Evolutionary conservation across 2,797 vertebrate genomes (phyloP).

Genomic region (Ateles fusciceps): DNA sequence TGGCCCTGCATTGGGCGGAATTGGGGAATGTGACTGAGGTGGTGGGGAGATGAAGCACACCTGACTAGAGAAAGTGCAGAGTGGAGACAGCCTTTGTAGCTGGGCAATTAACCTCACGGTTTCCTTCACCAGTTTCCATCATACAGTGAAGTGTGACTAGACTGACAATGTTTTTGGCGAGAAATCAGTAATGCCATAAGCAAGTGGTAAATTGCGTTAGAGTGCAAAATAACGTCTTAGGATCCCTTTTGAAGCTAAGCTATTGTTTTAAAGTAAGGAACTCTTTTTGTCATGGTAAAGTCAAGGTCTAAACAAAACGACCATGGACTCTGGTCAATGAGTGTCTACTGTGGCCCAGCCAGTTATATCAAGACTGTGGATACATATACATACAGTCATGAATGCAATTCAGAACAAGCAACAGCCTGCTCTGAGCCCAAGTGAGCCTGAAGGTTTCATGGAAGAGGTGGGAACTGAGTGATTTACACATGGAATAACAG

Average conservation of each 20-base stretch:
- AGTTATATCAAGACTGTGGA: not conserved
- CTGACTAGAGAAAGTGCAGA: not conserved
- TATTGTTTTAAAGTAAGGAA: conserved; percentile 1
- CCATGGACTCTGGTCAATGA: not conserved
- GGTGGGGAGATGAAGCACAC: not conserved
- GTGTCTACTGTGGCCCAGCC: not conserved
- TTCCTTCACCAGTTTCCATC: not conserved
- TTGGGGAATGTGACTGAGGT: not conserved
- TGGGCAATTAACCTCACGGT: not conserved
- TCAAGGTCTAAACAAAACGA: conserved; percentile 10
- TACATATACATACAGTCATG: not conserved
- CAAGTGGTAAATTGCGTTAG: not conserved
- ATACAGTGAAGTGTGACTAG: not conserved
- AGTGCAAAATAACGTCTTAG: not conserved
- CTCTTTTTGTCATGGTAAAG: not conserved
- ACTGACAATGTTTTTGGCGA: conserved; percentile 1
- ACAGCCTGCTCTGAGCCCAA: not conserved
- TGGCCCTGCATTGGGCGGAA: not conserved
- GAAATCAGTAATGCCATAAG: not conserved
- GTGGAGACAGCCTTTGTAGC: not conserved
- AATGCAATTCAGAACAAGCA: not conserved
- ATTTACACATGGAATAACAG: not conserved
- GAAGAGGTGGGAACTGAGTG: conserved; percentile 4
- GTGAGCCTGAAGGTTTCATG: not conserved
- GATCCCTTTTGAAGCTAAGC: conserved; percentile 15